Evolutionary conservation across 2,888 invertebrate genomes (phyloP), one percentile per base, ranked within the genome.

Genomic region (Pachliopta kotzebuea): DNA sequence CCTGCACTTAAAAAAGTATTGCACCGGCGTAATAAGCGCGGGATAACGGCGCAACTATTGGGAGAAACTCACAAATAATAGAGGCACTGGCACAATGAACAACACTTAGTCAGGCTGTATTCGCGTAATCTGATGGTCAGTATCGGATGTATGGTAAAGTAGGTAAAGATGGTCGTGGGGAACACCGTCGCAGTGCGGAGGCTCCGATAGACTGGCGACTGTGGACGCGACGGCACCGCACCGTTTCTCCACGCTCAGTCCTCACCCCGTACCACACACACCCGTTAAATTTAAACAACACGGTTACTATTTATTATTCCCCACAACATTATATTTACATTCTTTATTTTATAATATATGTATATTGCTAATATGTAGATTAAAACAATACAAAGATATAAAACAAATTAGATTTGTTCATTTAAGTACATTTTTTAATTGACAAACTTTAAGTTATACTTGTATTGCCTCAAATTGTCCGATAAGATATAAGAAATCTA

Each of bases 161-260:
- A 31, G 64, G 61, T 50, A 68, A 63, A 70, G 71, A 74, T 67
- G 71, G 71, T 70, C 69, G 71, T 68, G 71, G 67, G 77, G 75
- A 69, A 77, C 74, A 86, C 89, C 88, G 84, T 77, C 87, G 86
- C 88, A 85, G 79, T 86, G 88, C 88, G 85, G 86, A 81, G 85
- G 78, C 76, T 82, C 77, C 78, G 78, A 71, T 75, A 74, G 79
- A 90, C 90, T 90, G 88, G 74, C 82, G 80, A 66, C 66, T 65
- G 60, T 45, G 45, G 45, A 45, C 45, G 45, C 45, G 45, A 18
- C 53, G 45, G 60, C 58, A 73, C 70, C 67, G 68, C 71, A 70
- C 70, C 71, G 70, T 72, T 65, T 65, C 62, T 65, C 56, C 66
- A 62, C 67, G 55, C 66, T 63, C 65, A 63, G 59, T 57, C 24